These are phyloP conservation scores for Proisotoma minuta DNA, from an alignment of 2,888 invertebrate genomes.

Conservation along the genomic window DNA sequence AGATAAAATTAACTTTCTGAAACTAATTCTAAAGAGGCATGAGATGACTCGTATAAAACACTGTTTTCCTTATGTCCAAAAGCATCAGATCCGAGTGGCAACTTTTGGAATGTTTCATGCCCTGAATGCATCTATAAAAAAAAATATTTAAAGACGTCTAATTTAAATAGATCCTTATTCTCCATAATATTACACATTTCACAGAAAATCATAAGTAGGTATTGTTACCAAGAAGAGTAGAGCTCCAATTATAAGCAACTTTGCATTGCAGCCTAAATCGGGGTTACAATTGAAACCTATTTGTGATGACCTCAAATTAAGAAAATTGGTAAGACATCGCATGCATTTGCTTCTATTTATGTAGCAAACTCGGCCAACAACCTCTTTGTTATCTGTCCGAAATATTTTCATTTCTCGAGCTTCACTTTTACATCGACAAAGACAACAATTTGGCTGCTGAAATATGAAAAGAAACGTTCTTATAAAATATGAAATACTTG, in stretches of 20 bases:
- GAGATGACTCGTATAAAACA: not conserved
- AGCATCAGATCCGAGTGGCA: not conserved
- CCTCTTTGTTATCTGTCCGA: not conserved
- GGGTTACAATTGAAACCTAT: slow-evolving; percentile 10
- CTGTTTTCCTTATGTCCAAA: too few relatives aligned
- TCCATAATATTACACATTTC: not conserved
- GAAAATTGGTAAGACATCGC: not conserved
- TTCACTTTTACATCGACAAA: not conserved
- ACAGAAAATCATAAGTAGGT: not conserved
- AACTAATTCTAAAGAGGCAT: not conserved
- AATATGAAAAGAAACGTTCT: too few relatives aligned
- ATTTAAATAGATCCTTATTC: not conserved
- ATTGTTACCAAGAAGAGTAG: slow-evolving; percentile 21
- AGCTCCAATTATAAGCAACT: slow-evolving; percentile 16
- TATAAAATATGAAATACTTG: too few relatives aligned
- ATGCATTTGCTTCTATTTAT: not conserved
- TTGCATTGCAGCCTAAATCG: slow-evolving; percentile 14
- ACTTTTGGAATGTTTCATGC: not conserved
- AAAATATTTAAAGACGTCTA: too few relatives aligned
- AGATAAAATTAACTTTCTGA: not conserved
- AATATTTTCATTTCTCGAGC: slow-evolving; percentile 11
- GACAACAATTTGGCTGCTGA: not conserved
- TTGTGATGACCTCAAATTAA: not conserved
- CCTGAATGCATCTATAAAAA: not conserved
- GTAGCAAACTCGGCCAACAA: slow-evolving; percentile 12